phyloP scores from a whole-genome alignment of 2,797 vertebrate genomes.

The Sparidentex hasta region DNA sequence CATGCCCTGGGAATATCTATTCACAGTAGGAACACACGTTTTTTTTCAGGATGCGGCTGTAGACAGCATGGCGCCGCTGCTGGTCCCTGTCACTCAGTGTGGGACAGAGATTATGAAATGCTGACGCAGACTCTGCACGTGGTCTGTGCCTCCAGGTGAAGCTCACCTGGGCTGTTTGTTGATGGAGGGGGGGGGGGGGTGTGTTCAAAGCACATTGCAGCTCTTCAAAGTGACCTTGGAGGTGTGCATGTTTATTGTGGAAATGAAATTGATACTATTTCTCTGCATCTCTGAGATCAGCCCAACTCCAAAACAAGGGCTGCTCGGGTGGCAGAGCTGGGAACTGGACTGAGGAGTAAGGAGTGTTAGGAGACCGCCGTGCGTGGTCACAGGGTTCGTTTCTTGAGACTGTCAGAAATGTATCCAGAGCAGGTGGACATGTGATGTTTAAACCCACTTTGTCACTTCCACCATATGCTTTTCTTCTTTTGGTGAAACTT shows the following conservation, averaged over 20 bases:
- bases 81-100: not conserved
- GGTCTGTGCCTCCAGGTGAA: slow-evolving; percentile 14
- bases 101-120: not conserved
- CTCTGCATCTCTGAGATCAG: no score
- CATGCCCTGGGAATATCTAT: slow-evolving; percentile 32
- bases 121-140: not conserved
- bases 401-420: no score
- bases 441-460: no score
- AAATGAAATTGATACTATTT: slow-evolving; percentile 36
- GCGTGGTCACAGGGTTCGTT: no score
- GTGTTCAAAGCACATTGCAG: slow-evolving; percentile 16
- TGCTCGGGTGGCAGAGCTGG: no score
- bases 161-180: slow-evolving; percentile 54
- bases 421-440: no score
- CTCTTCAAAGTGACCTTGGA: slow-evolving; percentile 68
- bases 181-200: slow-evolving; percentile 45
- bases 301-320: no score
- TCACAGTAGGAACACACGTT: slow-evolving; percentile 1
- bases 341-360: no score
- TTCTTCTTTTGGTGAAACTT: no score
- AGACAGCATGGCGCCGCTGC: slow-evolving; percentile 11
- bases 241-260: slow-evolving; percentile 21
- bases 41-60: slow-evolving; percentile 6
- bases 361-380: no score
- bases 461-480: no score